Conservation (phyloP, 1,140 invertebrate species). For the Drosophila repleta region DNA sequence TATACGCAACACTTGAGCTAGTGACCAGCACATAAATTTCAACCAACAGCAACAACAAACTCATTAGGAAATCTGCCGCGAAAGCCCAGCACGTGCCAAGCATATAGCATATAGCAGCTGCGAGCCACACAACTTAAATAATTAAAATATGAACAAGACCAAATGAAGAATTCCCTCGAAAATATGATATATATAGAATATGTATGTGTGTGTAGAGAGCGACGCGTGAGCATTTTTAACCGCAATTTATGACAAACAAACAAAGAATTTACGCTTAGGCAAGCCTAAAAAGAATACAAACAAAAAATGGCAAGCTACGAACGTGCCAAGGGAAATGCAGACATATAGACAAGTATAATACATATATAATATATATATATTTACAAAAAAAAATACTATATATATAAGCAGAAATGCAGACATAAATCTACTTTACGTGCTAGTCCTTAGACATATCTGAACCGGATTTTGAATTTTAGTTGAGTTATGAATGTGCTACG, state of each 20-base stretch:
- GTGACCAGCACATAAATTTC: neutral
- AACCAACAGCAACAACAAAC: neutral
- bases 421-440: constrained; percentile 37
- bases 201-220: neutral
- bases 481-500: constrained; percentile 25
- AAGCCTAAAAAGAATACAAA: constrained; percentile 9
- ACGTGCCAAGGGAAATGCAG: constrained; percentile 9
- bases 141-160: constrained; percentile 30
- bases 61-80: constrained; percentile 8
- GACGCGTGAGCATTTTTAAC: constrained; percentile 29
- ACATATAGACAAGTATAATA: neutral
- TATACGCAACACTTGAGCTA: neutral
- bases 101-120: constrained; percentile 10
- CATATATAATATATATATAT: neutral
- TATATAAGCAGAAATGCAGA: neutral
- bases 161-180: constrained; percentile 9
- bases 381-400: neutral
- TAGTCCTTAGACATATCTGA: constrained; percentile 22
- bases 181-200: neutral
- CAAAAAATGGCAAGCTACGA: neutral
- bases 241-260: constrained; percentile 25
- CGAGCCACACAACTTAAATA: constrained; percentile 25
- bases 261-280: constrained; percentile 22
- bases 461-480: constrained; percentile 21
- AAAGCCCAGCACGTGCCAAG: constrained; percentile 19